Percentiles rank a stretch among this genome's conserved stretches.
These are phyloP conservation scores for Xiphorhynchus elegans DNA, from an alignment of 2,113 vertebrate species.

Conservation along the genomic window DNA sequence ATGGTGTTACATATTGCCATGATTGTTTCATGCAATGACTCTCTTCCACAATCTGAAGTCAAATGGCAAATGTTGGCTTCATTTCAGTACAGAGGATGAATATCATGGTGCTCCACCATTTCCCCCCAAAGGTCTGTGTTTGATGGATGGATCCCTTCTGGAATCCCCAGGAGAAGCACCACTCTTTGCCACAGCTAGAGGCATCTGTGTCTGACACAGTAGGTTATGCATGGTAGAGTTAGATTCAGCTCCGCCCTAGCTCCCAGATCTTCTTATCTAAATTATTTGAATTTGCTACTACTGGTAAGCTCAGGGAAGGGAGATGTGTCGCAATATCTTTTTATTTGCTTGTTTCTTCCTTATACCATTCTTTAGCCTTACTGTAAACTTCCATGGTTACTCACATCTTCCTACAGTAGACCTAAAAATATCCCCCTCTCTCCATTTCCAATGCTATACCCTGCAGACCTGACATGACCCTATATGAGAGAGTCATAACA, in stretches of 20 bases:
- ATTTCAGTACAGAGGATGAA: not conserved
- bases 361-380: not conserved
- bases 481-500: not conserved
- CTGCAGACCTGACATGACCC: not conserved
- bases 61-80: not conserved
- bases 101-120: not conserved
- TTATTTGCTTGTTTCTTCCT: not conserved
- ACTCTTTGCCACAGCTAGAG: not conserved
- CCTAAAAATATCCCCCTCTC: not conserved
- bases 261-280: not conserved
- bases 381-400: not conserved
- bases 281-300: not conserved
- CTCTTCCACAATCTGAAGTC: not conserved
- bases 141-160: not conserved
- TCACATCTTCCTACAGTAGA: not conserved
- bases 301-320: not conserved
- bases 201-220: fast-evolving
- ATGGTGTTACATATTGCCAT: not conserved
- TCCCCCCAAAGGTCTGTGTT: not conserved
- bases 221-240: fast-evolving
- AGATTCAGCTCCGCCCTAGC: not conserved
- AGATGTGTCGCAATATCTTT: not conserved
- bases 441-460: not conserved
- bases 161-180: not conserved
- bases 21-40: not conserved